Conservation (phyloP, 2,797 vertebrate genomes). For the Anguilla anguilla region DNA sequence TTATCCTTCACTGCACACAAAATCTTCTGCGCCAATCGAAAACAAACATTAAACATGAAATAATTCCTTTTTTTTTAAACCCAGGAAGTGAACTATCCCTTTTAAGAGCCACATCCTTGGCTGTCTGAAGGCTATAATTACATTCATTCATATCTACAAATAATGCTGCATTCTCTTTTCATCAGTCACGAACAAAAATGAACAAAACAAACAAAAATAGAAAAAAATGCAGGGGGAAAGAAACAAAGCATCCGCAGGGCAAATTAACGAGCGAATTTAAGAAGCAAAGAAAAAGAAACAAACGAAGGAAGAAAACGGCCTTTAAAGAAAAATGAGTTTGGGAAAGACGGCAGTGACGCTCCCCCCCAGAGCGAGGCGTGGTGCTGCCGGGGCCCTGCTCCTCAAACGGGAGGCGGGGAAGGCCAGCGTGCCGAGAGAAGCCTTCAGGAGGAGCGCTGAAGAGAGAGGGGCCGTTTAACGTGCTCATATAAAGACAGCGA, state of each 20-base stretch:
- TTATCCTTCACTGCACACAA: background rate
- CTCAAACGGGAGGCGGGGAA: no score
- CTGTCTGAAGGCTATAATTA: conserved; percentile 1
- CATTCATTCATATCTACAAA: background rate
- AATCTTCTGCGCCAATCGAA: background rate
- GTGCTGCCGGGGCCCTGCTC: no score
- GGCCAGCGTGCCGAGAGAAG: background rate
- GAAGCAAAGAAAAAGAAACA: background rate
- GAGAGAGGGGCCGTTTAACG: background rate
- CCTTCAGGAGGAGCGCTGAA: background rate
- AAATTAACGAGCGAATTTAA: background rate
- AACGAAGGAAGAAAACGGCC: background rate
- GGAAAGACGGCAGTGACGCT: background rate
- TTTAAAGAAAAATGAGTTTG: background rate
- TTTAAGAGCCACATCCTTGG: background rate
- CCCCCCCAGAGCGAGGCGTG: background rate
- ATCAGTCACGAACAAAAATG: background rate
- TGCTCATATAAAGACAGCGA: background rate
- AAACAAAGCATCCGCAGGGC: background rate
- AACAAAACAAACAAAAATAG: background rate
- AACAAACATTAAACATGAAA: background rate
- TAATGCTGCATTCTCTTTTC: background rate
- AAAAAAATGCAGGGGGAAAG: background rate
- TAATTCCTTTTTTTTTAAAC: background rate
- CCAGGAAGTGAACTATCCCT: no score